Evolutionary conservation across 2,797 vertebrate genomes (phyloP), one percentile per base, ranked within the genome.

Genomic region (Hydrophis major): DNA sequence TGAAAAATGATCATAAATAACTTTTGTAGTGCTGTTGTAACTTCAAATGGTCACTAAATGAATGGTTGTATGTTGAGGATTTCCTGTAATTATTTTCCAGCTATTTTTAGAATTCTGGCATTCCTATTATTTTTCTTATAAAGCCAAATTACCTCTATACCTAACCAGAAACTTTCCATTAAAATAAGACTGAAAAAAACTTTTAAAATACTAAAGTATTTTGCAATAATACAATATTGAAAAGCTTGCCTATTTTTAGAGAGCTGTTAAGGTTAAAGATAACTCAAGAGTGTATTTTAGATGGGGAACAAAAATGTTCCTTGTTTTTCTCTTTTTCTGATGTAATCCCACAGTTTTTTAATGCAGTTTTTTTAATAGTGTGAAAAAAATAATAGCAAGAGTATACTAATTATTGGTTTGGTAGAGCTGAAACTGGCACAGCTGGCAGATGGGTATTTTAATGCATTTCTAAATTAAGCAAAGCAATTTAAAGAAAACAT

Each of bases 381-480:
- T 92, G 92, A 96, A 92, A 96, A 97, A 97, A 97, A 97, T 96
- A 96, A 96, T 94, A 87, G 97, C 95, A 96, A 94, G 95, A 96
- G 96, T 93, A 96, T 96, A 93, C 95, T 97, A 96, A 97, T 97
- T 95, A 97, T 97, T 95, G 93, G 94, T 96, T 97, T 97, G 94
- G 95, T 96, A 89, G 94, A 96, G 96, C 96, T 96, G 96, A 97
- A 97, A 96, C 94, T 90, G 95, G 95, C 96, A 96, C 97, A 98
- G 97, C 97, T 98, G 97, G 97, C 95, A 95, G 96, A 97, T 97
- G 97, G 97, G 94, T 94, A 94, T 97, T 97, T 97, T 95, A 97
- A 97, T 97, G 95, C 95, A 97, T 96, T 97, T 97, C 96, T 97
- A 97, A 96, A 97, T 97, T 97, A 97, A 97, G 96, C 90, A 97